These are phyloP conservation scores for Choristoneura fumiferana DNA, from an alignment of 1,140 invertebrate genomes.

Conservation along the genomic window DNA sequence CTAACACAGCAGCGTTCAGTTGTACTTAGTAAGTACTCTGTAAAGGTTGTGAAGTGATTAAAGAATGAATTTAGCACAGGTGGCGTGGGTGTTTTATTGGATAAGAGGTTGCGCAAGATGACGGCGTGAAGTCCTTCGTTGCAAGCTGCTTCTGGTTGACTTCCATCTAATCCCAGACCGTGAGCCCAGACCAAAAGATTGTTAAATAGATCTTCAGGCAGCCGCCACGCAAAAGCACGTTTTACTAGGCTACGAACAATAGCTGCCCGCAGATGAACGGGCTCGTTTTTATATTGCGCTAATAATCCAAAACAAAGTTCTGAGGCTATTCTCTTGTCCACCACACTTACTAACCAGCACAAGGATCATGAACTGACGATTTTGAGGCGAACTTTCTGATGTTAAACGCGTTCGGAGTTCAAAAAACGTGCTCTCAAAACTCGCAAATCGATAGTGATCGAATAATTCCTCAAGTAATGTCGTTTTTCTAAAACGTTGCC, in stretches of 20 bases:
- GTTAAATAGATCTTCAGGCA: constrained; percentile 40
- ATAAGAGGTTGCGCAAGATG: constrained; percentile 41
- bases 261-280: constrained; percentile 42
- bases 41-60: constrained; percentile 39
- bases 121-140: constrained; percentile 50
- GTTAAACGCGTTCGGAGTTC: constrained; percentile 42
- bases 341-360: constrained; percentile 63
- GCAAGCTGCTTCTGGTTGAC: constrained; percentile 29
- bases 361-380: constrained; percentile 49
- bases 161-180: constrained; percentile 48
- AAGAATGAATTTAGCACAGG: constrained; percentile 33
- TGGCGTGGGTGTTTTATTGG: constrained; percentile 20
- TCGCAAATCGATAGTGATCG: constrained; percentile 47
- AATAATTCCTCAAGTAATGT: constrained; percentile 25
- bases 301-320: constrained; percentile 39
- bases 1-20: background rate
- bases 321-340: constrained; percentile 24
- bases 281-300: constrained; percentile 45
- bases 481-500: background rate
- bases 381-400: constrained; percentile 38
- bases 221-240: constrained; percentile 47
- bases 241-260: constrained; percentile 55
- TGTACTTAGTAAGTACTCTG: constrained; percentile 31
- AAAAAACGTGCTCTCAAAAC: constrained; percentile 43
- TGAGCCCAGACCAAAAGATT: constrained; percentile 39